phyloP scores from a whole-genome alignment of 2,113 vertebrate genomes.

The Elgaria multicarinata region DNA sequence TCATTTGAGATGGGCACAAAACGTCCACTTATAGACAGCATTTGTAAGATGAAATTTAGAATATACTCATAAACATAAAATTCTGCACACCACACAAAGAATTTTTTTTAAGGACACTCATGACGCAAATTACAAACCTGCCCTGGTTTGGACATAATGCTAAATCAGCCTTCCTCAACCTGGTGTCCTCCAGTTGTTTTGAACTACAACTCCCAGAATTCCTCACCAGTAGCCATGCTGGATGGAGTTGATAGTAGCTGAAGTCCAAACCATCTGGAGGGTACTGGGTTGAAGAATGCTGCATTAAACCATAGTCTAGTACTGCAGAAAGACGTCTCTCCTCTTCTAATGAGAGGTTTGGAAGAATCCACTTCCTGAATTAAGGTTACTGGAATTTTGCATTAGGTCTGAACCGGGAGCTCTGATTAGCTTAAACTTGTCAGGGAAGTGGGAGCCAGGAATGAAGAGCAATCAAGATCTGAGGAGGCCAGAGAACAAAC shows the following conservation, averaged over 20 bases:
- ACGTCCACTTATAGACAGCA: background rate
- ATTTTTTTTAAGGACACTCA: background rate
- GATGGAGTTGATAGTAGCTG: no score
- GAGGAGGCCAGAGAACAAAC: no score
- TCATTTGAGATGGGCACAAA: background rate
- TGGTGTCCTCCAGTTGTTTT: no score
- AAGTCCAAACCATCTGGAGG: no score
- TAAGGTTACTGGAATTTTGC: background rate
- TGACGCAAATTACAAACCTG: background rate
- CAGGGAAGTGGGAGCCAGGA: no score
- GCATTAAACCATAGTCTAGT: background rate
- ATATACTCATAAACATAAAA: background rate
- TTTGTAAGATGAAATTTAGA: background rate
- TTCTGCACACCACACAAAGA: background rate
- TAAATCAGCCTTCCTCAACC: background rate
- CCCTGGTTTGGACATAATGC: background rate
- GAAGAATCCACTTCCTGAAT: background rate
- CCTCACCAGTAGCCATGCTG: no score
- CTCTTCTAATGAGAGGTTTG: background rate
- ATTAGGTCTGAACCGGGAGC: background rate
- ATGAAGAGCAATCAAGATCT: no score
- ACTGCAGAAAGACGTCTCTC: background rate
- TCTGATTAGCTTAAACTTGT: background rate
- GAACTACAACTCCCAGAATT: no score
- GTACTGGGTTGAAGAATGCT: no score